These are phyloP conservation scores for Champsocephalus gunnari DNA, from an alignment of 2,797 vertebrate genomes.

Conservation along the genomic window DNA sequence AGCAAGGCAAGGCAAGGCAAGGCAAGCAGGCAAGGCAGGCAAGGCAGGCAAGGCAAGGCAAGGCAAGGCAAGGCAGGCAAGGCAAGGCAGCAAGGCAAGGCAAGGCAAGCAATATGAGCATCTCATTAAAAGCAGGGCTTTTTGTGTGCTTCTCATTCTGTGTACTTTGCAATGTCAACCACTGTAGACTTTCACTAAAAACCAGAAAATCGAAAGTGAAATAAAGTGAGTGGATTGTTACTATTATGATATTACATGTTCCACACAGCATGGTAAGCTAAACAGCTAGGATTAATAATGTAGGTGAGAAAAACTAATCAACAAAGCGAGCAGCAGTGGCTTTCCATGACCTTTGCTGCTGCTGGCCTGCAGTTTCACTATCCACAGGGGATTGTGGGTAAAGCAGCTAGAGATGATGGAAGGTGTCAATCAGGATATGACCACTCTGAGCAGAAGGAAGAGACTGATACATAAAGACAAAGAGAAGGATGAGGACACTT, in stretches of 20 bases:
- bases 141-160: slow-evolving; percentile 32
- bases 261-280: slow-evolving; percentile 6
- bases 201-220: not conserved
- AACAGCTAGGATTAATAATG: slow-evolving; percentile 34
- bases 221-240: slow-evolving; percentile 1
- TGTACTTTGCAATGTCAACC: slow-evolving; percentile 32
- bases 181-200: not conserved
- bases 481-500: slow-evolving; percentile 15
- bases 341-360: slow-evolving; percentile 65
- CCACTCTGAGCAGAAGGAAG: not conserved
- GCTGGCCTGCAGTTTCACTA: slow-evolving; percentile 51
- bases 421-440: slow-evolving; percentile 42
- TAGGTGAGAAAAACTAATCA: slow-evolving; percentile 48
- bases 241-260: not conserved
- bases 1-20: too few relatives aligned
- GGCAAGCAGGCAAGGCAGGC: too few relatives aligned
- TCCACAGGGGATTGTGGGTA: slow-evolving; percentile 62
- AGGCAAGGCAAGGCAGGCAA: too few relatives aligned
- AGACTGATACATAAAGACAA: slow-evolving; percentile 8
- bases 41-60: too few relatives aligned
- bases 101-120: too few relatives aligned
- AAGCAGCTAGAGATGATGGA: slow-evolving; percentile 47
- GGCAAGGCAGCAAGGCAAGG: too few relatives aligned
- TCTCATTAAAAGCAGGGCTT: slow-evolving; percentile 4
- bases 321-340: slow-evolving; percentile 49